These are phyloP conservation scores for Clarias platycephalus DNA, from an alignment of 2,797 vertebrate genomes.

Conservation along the genomic window DNA sequence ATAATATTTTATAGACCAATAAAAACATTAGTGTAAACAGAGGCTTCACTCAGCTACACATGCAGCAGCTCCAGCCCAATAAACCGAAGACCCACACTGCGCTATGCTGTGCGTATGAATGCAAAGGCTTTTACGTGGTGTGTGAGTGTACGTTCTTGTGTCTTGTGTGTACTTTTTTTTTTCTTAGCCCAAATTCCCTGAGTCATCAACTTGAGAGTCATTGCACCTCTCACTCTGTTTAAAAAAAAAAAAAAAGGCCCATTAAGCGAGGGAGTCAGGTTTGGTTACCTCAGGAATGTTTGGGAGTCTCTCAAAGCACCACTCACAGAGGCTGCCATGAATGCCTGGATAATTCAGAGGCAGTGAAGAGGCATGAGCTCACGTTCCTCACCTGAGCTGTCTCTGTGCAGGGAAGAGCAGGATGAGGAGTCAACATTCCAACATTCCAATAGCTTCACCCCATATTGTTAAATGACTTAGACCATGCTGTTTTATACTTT, in stretches of 20 bases:
- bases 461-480: conserved; percentile 11
- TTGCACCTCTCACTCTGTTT: conserved; percentile 53
- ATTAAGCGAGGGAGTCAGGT: conserved; percentile 42
- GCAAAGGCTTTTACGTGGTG: conserved; percentile 19
- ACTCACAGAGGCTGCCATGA: conserved; percentile 28
- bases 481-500: background rate
- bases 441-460: conserved; percentile 19
- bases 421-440: conserved; percentile 11
- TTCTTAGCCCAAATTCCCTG: conserved; percentile 57
- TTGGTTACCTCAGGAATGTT: conserved; percentile 50
- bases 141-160: conserved; percentile 13
- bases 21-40: conserved; percentile 76
- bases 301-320: conserved; percentile 38
- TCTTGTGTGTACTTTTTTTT: conserved; percentile 10
- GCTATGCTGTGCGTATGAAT: conserved; percentile 49
- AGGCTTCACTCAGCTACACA: conserved; percentile 69
- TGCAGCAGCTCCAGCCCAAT: conserved; percentile 66
- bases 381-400: conserved; percentile 31
- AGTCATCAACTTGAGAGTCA: conserved; percentile 60
- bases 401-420: conserved; percentile 2
- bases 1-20: conserved; percentile 77
- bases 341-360: conserved; percentile 31
- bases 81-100: conserved; percentile 67
- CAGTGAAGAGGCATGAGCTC: conserved; percentile 26
- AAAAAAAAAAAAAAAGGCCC: conserved; percentile 44